Base-by-base conservation (phyloP, 2,113 vertebrate species). In the Alaudala cheleensis region DNA sequence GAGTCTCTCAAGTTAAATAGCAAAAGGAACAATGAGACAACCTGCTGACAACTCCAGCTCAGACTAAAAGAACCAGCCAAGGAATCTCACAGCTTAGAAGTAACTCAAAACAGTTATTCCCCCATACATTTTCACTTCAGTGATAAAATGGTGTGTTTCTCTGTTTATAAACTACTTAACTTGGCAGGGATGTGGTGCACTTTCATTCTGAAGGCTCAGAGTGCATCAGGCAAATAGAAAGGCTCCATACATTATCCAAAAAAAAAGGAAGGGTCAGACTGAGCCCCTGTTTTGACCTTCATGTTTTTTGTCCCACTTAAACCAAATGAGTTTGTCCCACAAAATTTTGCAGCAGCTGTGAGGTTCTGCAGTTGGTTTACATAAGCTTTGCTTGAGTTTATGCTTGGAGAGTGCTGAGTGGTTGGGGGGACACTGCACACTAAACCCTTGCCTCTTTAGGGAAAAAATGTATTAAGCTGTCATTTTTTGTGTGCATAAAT, bases 291-390 rank as follows among this genome's bases (percentile, higher is more conserved):
- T 93, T 86, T 88, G 88, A 96, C 86, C 80, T 90, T 88, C 40
- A 2, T 65, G 39, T 4, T 42, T 93, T 94, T 94, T 66, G 44
- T 64, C 93, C 80, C 77, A 86, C 85, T 96, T 95, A 90, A 93
- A 90, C 45, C 88, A 74, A 90, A 83, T 49, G 51, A 93, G 44
- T 92, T 88, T 94, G 92, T 82, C 72, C 88, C 74, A 92, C 89
- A 79, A 5, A 92, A 65, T 82, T 92, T 76, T 89, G 93, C 70
- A 95, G 91, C 96, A 96, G 92, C 96, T 97, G 96, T 70, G 83
- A 94, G 80, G 81, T 94, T 96, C 91, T 94, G 91, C 56, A 89
- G 92, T 96, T 93, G 73, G 96, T 96, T 97, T 97, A 97, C 70
- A 91, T 45, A 96, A 96, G 86, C 70, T 90, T 94, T 88, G 77